phyloP scores from a whole-genome alignment of 92 coral and sea anemone species.

The Palythoa grandiflora region DNA sequence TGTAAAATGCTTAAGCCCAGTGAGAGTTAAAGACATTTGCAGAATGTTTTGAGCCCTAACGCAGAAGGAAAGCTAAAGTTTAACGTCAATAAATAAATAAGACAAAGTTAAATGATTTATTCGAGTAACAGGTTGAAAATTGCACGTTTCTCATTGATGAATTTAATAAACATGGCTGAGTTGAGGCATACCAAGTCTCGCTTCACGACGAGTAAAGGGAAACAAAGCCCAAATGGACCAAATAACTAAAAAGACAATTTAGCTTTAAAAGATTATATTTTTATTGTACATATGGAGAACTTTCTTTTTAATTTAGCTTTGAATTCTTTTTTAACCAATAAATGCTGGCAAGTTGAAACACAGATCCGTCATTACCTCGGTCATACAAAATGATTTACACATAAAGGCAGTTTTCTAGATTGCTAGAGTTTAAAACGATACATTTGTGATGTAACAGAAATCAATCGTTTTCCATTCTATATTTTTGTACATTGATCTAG shows the following conservation, averaged over 20 bases:
- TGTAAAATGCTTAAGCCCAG: neutral
- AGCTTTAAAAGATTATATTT: too few relatives aligned
- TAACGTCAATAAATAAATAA: neutral
- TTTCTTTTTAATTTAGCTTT: neutral
- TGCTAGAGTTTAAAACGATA: neutral
- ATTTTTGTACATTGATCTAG: neutral
- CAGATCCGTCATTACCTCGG: neutral
- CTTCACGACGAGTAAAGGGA: neutral
- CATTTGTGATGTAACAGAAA: neutral
- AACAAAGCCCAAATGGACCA: neutral
- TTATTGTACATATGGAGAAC: too few relatives aligned
- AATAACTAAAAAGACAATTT: too few relatives aligned
- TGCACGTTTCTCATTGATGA: neutral
- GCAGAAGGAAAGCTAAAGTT: neutral
- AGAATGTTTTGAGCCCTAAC: neutral
- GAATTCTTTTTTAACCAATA: neutral
- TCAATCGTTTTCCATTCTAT: neutral
- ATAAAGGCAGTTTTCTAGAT: neutral
- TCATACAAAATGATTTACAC: neutral
- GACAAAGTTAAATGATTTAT: neutral
- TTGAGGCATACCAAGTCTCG: neutral
- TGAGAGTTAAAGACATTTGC: neutral
- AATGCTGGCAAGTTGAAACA: neutral
- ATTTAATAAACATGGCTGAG: neutral
- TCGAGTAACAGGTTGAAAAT: neutral